Base-by-base conservation (phyloP, 2,113 vertebrate genomes). In the Sebastes fasciatus region DNA sequence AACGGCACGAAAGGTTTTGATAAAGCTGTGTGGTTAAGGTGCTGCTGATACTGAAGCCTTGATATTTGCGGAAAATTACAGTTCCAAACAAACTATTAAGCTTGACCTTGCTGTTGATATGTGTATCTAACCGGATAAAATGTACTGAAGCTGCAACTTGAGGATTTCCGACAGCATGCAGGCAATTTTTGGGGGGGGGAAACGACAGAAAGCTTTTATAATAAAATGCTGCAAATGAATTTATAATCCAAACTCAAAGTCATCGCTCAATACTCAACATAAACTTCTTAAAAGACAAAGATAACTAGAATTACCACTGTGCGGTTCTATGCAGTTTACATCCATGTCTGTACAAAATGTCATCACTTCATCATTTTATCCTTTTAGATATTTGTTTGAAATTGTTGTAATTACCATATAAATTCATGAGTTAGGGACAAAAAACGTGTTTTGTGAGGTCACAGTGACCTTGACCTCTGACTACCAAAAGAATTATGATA, bases 91-190 rank as follows among this genome's bases (percentile, higher is more conserved):
- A 43, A 57, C 17, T 5, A 48, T 42, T 73, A 49, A 62, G 1
- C 1, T n/a, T 88, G 84, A 89, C 78, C 83, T 89, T 89, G 75
- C 7, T 86, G 46, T 42, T 74, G 12, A 74, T 75, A 55, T 19
- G 12, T 66, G 7, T 57, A 74, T 80, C 8, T 81, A 58, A 67
- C 62, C 23, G 5, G 57, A 60, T 54, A 58, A 5, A 77, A 72
- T 51, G 40, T 23, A n/a, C 49, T 55, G 64, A 74, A 51, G 2
- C 8, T 64, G 45, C 23, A 64, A 34, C 21, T 61, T 64, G 46
- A 60, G 19, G 49, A 71, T 63, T 69, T 46, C 1, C 5, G 61
- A 19, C 11, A 48, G 3, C 17, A 46, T 34, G 26, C 21, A 74
- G 23, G n/a, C 13, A 13, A 4, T 48, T 14, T 73, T 54, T 34